A percentile compares a stretch with the other conserved stretches of the same genome.
These are phyloP conservation scores for Dendrolimus kikuchii DNA, from an alignment of 1,140 invertebrate species.

Conservation along the genomic window DNA sequence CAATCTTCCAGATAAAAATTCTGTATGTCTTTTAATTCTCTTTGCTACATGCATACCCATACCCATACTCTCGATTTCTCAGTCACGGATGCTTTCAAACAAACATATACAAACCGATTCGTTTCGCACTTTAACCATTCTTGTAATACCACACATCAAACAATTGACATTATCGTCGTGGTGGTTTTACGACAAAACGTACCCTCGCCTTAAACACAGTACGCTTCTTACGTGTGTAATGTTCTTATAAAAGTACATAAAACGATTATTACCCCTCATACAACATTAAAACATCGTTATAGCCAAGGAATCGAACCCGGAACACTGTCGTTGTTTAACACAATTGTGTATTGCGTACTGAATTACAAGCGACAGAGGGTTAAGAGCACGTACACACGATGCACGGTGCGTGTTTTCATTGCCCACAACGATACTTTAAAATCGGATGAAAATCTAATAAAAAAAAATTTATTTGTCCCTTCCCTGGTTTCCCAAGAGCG, in stretches of 20 bases:
- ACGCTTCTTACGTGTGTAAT: neutral
- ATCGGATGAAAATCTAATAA: neutral
- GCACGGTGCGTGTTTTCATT: conserved; percentile 1
- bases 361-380: conserved; percentile 29
- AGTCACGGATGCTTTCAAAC: too few relatives aligned
- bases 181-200: too few relatives aligned
- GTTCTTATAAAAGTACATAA: neutral
- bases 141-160: too few relatives aligned
- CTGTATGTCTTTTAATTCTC: too few relatives aligned
- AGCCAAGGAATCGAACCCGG: conserved; percentile 4
- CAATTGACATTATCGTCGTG: too few relatives aligned
- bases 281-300: neutral
- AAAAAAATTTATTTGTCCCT: neutral
- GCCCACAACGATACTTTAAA: conserved; percentile 1
- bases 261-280: neutral
- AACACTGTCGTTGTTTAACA: conserved; percentile 1
- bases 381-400: conserved; percentile 22
- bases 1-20: too few relatives aligned
- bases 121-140: too few relatives aligned
- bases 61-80: too few relatives aligned
- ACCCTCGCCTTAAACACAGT: too few relatives aligned
- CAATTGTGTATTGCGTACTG: conserved; percentile 14
- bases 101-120: too few relatives aligned
- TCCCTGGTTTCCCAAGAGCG: neutral
- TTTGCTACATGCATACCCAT: too few relatives aligned